Conservation (phyloP, 2,113 vertebrate species). For the Varanus salvator region DNA sequence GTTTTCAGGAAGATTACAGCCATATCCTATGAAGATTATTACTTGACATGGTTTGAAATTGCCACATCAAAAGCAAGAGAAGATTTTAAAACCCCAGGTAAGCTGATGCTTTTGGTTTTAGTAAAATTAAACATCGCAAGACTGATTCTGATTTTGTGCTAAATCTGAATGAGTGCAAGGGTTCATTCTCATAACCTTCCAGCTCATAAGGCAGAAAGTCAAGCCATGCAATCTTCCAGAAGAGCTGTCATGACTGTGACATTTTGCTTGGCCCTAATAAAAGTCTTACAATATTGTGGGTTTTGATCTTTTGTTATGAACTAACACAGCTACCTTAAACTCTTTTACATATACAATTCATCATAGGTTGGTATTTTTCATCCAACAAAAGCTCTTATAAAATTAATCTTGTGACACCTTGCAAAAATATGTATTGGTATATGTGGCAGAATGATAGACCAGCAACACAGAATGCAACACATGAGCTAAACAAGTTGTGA, state of each 20-base stretch:
- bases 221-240: not conserved
- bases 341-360: not conserved
- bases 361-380: not conserved
- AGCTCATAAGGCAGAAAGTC: not conserved
- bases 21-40: slow-evolving; percentile 69
- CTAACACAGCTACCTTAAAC: not conserved
- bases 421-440: not conserved
- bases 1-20: slow-evolving; percentile 62
- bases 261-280: no score
- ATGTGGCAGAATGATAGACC: not conserved
- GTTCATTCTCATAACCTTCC: not conserved
- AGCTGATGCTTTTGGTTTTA: slow-evolving; percentile 37
- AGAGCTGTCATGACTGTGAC: not conserved
- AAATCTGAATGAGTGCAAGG: not conserved
- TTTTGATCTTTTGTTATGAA: not conserved
- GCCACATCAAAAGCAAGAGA: slow-evolving; percentile 58
- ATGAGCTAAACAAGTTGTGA: not conserved
- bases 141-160: not conserved
- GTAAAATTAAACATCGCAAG: slow-evolving; percentile 11
- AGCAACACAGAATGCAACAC: no score
- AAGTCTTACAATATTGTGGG: not conserved
- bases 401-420: not conserved
- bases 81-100: slow-evolving; percentile 49
- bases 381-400: not conserved
- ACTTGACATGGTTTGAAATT: slow-evolving; percentile 59